Conservation (phyloP, 2,113 vertebrate genomes). For the Daboia siamensis region DNA sequence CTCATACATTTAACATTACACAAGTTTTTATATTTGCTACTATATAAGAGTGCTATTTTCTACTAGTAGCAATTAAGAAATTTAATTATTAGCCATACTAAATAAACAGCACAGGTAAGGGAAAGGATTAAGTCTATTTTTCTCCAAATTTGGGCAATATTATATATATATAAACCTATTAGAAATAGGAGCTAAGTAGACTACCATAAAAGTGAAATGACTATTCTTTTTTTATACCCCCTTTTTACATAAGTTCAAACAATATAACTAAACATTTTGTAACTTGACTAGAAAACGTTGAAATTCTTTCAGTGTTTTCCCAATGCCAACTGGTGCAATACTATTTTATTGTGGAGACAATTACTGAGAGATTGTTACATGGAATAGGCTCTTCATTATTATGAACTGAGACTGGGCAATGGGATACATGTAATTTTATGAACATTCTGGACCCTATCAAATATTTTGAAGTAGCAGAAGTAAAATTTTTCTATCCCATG, state of each 20-base stretch:
- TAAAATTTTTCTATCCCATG: background rate
- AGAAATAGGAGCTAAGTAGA: background rate
- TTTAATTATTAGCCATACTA: background rate
- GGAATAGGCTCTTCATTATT: background rate
- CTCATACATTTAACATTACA: background rate
- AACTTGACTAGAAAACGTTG: background rate
- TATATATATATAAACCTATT: background rate
- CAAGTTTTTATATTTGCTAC: background rate
- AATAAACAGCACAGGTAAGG: background rate
- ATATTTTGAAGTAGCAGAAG: background rate
- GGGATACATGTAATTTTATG: background rate
- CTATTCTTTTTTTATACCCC: background rate
- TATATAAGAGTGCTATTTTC: background rate
- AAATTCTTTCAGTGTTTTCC: background rate
- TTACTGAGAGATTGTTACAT: background rate
- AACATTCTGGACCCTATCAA: background rate
- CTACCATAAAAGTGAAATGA: background rate
- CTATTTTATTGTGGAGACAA: background rate
- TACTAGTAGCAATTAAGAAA: background rate
- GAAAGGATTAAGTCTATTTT: background rate
- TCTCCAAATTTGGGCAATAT: background rate
- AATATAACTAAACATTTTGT: background rate
- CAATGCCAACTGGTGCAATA: background rate
- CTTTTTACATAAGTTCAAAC: background rate
- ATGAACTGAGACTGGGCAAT: background rate